phyloP scores from a whole-genome alignment of 2,888 invertebrate genomes.

The Erannis defoliaria region DNA sequence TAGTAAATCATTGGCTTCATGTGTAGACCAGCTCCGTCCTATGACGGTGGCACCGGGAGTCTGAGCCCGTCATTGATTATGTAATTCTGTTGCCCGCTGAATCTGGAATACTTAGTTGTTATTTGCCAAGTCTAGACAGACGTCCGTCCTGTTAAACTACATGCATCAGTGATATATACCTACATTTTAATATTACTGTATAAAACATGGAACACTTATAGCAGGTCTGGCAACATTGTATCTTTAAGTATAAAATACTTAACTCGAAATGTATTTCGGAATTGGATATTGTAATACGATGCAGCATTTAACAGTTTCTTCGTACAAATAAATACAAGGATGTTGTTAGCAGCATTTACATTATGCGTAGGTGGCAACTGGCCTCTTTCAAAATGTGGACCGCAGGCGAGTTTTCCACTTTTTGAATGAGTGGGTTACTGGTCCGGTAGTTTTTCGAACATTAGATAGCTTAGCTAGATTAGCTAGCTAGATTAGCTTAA shows the following conservation, averaged over 20 bases:
- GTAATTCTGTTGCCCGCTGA: conserved; percentile 5
- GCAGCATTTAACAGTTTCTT: not conserved
- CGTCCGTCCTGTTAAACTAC: not conserved
- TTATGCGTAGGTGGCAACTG: too few relatives aligned
- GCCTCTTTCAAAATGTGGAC: too few relatives aligned
- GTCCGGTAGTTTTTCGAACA: too few relatives aligned
- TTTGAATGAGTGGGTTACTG: too few relatives aligned
- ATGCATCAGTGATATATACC: not conserved
- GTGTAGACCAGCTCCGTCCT: conserved; percentile 15
- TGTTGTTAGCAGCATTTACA: not conserved
- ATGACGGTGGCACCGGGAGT: not conserved
- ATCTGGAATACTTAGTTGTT: conserved; percentile 2
- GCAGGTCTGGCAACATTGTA: not conserved
- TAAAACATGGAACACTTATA: not conserved
- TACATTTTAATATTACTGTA: conserved; percentile 3
- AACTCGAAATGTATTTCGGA: too few relatives aligned
- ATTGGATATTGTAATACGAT: not conserved
- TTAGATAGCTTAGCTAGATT: too few relatives aligned
- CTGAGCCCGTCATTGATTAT: conserved; percentile 6
- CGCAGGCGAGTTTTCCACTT: too few relatives aligned
- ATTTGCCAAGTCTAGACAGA: conserved; percentile 3
- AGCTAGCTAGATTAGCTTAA: too few relatives aligned
- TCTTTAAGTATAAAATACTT: not conserved
- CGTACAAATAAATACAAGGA: not conserved
- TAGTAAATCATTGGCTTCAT: conserved; percentile 43